These are phyloP conservation scores for Perdita meconis DNA, from an alignment of 2,888 invertebrate genomes.

Conservation along the genomic window DNA sequence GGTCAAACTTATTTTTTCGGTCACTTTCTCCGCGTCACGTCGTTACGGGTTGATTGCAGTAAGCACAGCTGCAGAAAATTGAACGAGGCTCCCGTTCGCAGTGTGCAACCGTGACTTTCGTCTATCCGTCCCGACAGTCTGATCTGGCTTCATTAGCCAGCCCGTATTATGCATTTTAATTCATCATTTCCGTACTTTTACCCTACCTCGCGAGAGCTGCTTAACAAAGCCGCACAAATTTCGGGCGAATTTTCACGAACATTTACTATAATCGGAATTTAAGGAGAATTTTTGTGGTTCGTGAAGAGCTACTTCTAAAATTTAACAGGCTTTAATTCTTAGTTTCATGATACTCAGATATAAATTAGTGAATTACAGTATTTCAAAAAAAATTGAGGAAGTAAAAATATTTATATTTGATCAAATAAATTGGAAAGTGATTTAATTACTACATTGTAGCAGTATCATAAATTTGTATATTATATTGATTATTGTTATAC, in stretches of 20 bases:
- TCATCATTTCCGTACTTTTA: constrained; percentile 50
- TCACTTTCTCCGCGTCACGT: constrained; percentile 43
- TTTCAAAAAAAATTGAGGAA: too few species aligned
- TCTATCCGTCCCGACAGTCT: constrained; percentile 34
- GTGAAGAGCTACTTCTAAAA: background rate
- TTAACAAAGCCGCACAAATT: constrained; percentile 11
- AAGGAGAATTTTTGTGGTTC: background rate
- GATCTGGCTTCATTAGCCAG: constrained; percentile 56
- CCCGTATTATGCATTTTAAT: constrained; percentile 41
- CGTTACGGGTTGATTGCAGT: constrained; percentile 42
- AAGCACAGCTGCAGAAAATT: constrained; percentile 43
- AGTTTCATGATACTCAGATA: too few species aligned
- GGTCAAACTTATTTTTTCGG: constrained; percentile 20
- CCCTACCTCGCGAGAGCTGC: background rate
- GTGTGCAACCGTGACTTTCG: constrained; percentile 63
- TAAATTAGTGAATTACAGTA: too few species aligned
- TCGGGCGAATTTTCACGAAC: background rate
- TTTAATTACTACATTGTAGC: too few species aligned
- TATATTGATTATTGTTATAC: too few species aligned
- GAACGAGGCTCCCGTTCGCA: constrained; percentile 31
- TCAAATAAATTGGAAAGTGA: too few species aligned
- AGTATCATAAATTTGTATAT: too few species aligned
- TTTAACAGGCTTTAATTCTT: too few species aligned
- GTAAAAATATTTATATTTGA: too few species aligned
- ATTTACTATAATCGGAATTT: background rate